Evolutionary conservation across 2,797 vertebrate genomes (phyloP), one percentile per base, ranked within the genome.

Genomic region (Myotis vivesi): DNA sequence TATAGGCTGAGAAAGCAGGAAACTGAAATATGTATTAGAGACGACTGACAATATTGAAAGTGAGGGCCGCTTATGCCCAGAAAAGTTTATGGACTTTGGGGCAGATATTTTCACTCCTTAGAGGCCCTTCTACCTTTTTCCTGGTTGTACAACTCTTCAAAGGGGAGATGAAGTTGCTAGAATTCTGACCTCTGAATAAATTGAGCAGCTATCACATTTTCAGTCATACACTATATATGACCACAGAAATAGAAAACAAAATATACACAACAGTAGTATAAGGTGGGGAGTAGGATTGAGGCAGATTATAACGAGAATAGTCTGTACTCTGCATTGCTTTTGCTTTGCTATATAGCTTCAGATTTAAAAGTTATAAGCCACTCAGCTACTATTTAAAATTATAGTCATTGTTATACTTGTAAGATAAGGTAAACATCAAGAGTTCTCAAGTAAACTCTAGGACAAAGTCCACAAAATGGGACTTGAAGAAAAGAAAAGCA

Each of bases 1-100:
- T 88, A 2, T 55, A 62, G 59, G 22, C 80, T 86, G 28, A 94
- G 68, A 95, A 89, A 17, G 46, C 46, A 94, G n/a, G 81, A 94
- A 92, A 68, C 55, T n/a, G 77, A 33, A 82, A n/a, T 72, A 73
- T 77, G 8, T 72, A 25, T 80, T 91, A 76, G 81, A 69, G 49
- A 72, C 59, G 49, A 38, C 36, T 82, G 71, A 30, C 57, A 66
- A 44, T 79, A 83, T 41, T 79, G 30, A 75, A 86, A 84, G 17
- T 33, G n/a, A 83, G 36, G 13, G 23, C 36, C 2, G 0, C 71
- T 86, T 79, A 68, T 71, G 81, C 4, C 19, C 66, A 82, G 59
- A 85, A 86, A 62, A 88, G 15, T 36, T 46, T 72, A 51, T 19
- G 5, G 55, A 83, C 75, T 72, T 87, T 64, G 49, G 69, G 17